These are phyloP conservation scores for Nomada hirtipes DNA, from an alignment of 2,888 invertebrate species.

Conservation along the genomic window DNA sequence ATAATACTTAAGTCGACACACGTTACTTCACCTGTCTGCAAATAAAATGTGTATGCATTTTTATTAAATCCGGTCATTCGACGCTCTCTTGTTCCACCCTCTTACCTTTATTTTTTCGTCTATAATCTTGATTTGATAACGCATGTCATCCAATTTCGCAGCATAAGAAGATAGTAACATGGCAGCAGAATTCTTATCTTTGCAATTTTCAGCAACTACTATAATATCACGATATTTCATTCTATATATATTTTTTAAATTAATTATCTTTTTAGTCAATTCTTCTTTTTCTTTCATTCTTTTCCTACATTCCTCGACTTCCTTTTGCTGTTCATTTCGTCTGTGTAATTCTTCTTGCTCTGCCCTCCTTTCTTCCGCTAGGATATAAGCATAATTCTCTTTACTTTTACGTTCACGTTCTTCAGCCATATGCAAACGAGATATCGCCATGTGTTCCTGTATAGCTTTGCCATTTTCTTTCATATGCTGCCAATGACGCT, in stretches of 20 bases:
- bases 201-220: slow-evolving; percentile 70
- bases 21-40: slow-evolving; percentile 77
- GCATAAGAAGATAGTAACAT: slow-evolving; percentile 68
- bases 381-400: slow-evolving; percentile 84
- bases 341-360: slow-evolving; percentile 85
- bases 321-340: slow-evolving; percentile 80
- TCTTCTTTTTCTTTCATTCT: slow-evolving; percentile 85
- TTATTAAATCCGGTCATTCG: background rate
- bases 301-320: slow-evolving; percentile 80
- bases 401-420: slow-evolving; percentile 75
- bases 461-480: slow-evolving; percentile 79
- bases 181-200: slow-evolving; percentile 73
- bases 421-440: slow-evolving; percentile 69
- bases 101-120: slow-evolving; percentile 78
- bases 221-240: slow-evolving; percentile 73
- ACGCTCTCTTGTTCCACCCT: slow-evolving; percentile 13
- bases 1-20: slow-evolving; percentile 74
- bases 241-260: slow-evolving; percentile 67
- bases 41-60: slow-evolving; percentile 4
- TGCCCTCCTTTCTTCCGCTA: slow-evolving; percentile 86
- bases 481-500: slow-evolving; percentile 80
- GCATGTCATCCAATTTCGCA: slow-evolving; percentile 80
- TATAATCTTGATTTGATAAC: slow-evolving; percentile 76
- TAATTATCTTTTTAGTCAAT: slow-evolving; percentile 83
- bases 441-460: slow-evolving; percentile 78